Percentiles rank a stretch among this genome's conserved stretches.
These are phyloP conservation scores for Apodemia mormo DNA, from an alignment of 2,888 invertebrate species.

Conservation along the genomic window DNA sequence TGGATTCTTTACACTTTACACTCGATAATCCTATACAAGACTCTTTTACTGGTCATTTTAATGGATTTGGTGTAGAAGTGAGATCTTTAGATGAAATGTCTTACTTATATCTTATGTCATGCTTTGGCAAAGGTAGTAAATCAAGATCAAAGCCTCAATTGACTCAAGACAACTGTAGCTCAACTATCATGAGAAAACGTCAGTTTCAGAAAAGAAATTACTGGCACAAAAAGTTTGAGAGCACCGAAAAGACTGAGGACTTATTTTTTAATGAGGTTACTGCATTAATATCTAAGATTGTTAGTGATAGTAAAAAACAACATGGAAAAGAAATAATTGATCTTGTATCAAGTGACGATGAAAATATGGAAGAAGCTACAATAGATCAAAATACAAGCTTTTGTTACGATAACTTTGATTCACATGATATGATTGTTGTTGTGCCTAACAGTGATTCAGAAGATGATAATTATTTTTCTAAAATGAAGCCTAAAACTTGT, in stretches of 20 bases:
- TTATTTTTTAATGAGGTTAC: slow-evolving; percentile 59
- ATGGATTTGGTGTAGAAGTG: slow-evolving; percentile 86
- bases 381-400: slow-evolving; percentile 25
- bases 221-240: slow-evolving; percentile 73
- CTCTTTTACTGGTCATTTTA: slow-evolving; percentile 83
- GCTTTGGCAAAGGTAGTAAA: slow-evolving; percentile 87
- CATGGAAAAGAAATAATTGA: slow-evolving; percentile 65
- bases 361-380: slow-evolving; percentile 40
- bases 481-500: slow-evolving; percentile 82
- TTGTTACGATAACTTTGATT: slow-evolving; percentile 41
- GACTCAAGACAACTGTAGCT: slow-evolving; percentile 57
- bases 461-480: slow-evolving; percentile 82
- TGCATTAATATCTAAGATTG: slow-evolving; percentile 54
- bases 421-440: slow-evolving; percentile 76
- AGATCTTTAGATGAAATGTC: slow-evolving; percentile 81
- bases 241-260: slow-evolving; percentile 46
- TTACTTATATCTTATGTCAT: slow-evolving; percentile 86
- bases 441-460: slow-evolving; percentile 86
- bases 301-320: slow-evolving; percentile 49
- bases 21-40: slow-evolving; percentile 67
- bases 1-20: slow-evolving; percentile 70
- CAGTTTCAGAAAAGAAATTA: slow-evolving; percentile 82
- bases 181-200: slow-evolving; percentile 80
- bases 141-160: slow-evolving; percentile 81
- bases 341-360: slow-evolving; percentile 72